Conservation (phyloP, 2,113 vertebrate genomes). For the Carassius auratus region DNA sequence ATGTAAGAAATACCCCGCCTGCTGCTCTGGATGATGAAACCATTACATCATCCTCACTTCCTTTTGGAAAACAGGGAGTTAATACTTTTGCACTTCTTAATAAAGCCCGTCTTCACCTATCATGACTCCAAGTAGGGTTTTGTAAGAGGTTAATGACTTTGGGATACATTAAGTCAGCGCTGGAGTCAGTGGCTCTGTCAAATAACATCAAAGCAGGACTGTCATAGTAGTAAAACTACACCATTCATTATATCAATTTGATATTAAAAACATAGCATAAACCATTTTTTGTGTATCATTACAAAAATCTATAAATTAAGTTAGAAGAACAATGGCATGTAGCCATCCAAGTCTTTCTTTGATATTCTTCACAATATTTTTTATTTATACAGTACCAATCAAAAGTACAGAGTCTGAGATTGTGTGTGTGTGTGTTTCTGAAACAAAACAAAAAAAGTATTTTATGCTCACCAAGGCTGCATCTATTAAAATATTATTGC, state of each 20-base stretch:
- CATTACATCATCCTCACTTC: slow-evolving; percentile 62
- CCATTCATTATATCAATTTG: too few relatives aligned
- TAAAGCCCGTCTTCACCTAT: slow-evolving; percentile 45
- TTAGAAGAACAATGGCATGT: not conserved
- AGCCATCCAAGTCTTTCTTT: too few relatives aligned
- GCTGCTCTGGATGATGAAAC: slow-evolving; percentile 46
- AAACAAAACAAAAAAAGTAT: too few relatives aligned
- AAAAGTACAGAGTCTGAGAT: too few relatives aligned
- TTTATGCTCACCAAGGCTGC: too few relatives aligned
- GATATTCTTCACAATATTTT: not conserved
- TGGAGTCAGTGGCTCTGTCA: not conserved
- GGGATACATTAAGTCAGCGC: not conserved
- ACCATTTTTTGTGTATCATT: too few relatives aligned
- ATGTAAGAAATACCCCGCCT: slow-evolving; percentile 48
- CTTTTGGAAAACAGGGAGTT: slow-evolving; percentile 58
- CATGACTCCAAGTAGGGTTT: slow-evolving; percentile 9
- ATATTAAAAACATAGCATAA: too few relatives aligned
- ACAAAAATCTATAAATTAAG: not conserved
- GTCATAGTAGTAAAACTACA: not conserved
- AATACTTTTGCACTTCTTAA: slow-evolving; percentile 52
- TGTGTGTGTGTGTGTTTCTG: too few relatives aligned
- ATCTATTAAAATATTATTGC: too few relatives aligned
- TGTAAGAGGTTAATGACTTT: slow-evolving; percentile 48
- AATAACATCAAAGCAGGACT: not conserved
- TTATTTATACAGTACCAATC: not conserved